Evolutionary conservation across 2,888 invertebrate genomes (phyloP).

Genomic region (Zonitis immaculata): DNA sequence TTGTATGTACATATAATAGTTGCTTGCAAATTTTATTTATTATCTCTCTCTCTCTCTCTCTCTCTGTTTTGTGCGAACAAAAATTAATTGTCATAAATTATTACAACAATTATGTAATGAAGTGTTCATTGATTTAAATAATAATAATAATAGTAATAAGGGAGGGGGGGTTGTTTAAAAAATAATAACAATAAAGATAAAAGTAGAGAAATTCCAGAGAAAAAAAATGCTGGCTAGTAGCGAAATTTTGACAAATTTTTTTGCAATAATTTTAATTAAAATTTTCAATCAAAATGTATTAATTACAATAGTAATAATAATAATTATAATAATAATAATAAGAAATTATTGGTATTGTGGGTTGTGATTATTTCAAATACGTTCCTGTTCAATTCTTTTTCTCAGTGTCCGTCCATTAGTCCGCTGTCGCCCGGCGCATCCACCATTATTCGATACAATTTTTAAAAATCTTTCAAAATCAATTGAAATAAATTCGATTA

Average conservation of each 20-base stretch:
- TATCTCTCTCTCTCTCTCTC: neutral
- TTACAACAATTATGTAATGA: neutral
- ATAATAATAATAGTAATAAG: neutral
- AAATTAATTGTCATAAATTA: neutral
- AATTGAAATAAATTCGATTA: too few relatives aligned
- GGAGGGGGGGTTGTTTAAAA: neutral
- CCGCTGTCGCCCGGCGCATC: too few relatives aligned
- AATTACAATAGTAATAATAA: too few relatives aligned
- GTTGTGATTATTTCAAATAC: too few relatives aligned
- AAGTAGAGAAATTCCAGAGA: neutral
- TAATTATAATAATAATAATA: too few relatives aligned
- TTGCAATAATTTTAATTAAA: neutral
- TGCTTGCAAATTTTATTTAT: neutral
- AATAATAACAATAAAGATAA: neutral
- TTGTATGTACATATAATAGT: neutral
- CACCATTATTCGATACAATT: too few relatives aligned
- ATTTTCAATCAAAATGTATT: neutral
- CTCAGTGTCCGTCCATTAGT: too few relatives aligned
- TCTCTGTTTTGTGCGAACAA: neutral
- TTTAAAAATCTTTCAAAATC: too few relatives aligned
- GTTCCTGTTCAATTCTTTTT: too few relatives aligned
- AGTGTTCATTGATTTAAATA: neutral
- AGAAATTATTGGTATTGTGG: too few relatives aligned
- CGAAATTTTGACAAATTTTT: neutral
- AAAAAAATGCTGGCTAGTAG: neutral